Evolutionary conservation across 2,797 vertebrate genomes (phyloP).

Genomic region (Phrynocephalus guinanensis): DNA sequence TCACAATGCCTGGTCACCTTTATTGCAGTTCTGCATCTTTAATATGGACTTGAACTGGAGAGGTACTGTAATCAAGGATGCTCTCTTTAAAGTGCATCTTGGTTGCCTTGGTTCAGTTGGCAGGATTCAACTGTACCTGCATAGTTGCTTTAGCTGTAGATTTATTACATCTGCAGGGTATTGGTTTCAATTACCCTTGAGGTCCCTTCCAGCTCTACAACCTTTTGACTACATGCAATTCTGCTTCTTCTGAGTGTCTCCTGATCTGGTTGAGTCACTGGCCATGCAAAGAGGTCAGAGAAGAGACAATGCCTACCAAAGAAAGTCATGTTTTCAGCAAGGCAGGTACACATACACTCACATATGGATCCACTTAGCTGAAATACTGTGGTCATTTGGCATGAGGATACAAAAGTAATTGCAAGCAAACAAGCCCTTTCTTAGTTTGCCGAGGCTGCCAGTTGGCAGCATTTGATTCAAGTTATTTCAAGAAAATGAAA

Average conservation of each 20-base stretch:
- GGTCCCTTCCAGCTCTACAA: no score
- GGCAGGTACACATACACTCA: background rate
- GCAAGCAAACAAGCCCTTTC: conserved; percentile 44
- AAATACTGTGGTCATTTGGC: conserved; percentile 50
- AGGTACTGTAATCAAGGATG: background rate
- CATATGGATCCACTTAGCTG: background rate
- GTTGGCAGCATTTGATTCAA: conserved; percentile 56
- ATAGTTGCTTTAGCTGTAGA: no score
- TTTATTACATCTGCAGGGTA: no score
- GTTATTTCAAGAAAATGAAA: conserved; percentile 56
- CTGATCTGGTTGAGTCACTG: conserved; percentile 25
- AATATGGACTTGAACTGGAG: background rate
- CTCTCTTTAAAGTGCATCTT: background rate
- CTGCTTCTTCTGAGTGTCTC: background rate
- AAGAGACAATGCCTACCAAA: background rate
- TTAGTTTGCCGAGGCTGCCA: conserved; percentile 32
- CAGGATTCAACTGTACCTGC: background rate
- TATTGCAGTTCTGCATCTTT: background rate
- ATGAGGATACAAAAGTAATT: conserved; percentile 26
- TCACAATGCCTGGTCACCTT: background rate
- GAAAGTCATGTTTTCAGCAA: conserved; percentile 4
- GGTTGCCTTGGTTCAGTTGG: background rate
- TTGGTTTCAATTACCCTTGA: no score
- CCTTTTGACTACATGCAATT: background rate
- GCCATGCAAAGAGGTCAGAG: background rate